Evolutionary conservation across 1,140 invertebrate genomes (phyloP), one percentile per base, ranked within the genome.

Genomic region (Galendromus occidentalis): DNA sequence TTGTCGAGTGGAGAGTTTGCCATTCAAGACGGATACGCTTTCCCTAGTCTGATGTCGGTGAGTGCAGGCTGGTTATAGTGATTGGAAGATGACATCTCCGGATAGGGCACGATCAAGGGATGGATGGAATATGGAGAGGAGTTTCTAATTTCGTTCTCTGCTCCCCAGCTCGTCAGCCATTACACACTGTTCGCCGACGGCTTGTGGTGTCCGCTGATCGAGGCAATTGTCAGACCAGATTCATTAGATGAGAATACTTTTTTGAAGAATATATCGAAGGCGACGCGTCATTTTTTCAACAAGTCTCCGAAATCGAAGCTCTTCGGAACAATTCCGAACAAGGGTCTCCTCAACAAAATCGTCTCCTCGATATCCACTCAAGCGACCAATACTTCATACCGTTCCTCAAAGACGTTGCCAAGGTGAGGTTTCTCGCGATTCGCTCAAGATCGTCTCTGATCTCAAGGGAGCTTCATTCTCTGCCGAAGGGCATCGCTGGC

Each of bases 11-110:
- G 72, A 63, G 68, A 74, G 51, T 71, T 74, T 64, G 74, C 73
- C 12, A 79, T 80, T 63, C 76, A 79, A 64, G 76, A 78, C 71
- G 79, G 79, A 20, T 76, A 76, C n/a, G 73, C 75, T 44, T 79
- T 79, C 73, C 72, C 76, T 44, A 76, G 74, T 67, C 70, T 79
- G 12, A 77, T 79, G 69, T 76, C 78, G 70, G 78, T 79, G 72
- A 73, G 73, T 39, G n/a, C n/a, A n/a, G n/a, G n/a, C n/a, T n/a
- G n/a, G n/a, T n/a, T n/a, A n/a, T n/a, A n/a, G n/a, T n/a, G n/a
- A n/a, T n/a, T n/a, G n/a, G n/a, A n/a, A n/a, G 33, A 39, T 6
- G 33, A 39, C 33, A 4, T 39, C 4, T 39, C 33, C 33, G 33
- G 33, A 9, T 39, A 39, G 33, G 33, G 33, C 33, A 39, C 4